Evolutionary conservation across 2,113 vertebrate species (phyloP).

Genomic region (Tragelaphus imberbis): DNA sequence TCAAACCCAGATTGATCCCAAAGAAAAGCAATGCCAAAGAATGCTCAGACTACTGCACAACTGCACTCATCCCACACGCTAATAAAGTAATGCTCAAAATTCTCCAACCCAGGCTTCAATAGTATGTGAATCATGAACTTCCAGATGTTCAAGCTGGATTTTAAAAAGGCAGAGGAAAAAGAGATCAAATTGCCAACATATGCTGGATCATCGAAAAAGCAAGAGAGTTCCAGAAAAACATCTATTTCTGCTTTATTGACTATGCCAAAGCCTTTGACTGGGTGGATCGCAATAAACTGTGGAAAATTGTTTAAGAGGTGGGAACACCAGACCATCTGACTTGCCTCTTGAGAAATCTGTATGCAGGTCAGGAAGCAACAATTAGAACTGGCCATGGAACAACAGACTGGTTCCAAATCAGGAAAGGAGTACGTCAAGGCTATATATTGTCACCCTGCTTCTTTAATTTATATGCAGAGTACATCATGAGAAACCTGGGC

Average conservation of each 20-base stretch:
- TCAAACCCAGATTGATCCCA: background rate
- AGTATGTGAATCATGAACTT: background rate
- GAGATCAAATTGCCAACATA: background rate
- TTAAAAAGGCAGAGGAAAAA: background rate
- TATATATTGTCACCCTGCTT: background rate
- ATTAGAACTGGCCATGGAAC: background rate
- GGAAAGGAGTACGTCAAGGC: background rate
- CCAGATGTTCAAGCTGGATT: background rate
- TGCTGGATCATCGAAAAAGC: background rate
- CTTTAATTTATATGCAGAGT: background rate
- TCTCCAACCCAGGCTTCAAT: background rate
- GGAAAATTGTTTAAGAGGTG: background rate
- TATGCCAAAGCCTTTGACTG: background rate
- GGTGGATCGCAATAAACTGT: background rate
- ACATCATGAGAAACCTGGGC: background rate
- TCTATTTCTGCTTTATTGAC: background rate
- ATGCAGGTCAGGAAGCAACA: background rate
- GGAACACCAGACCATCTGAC: background rate
- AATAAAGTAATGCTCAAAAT: background rate
- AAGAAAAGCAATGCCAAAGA: background rate
- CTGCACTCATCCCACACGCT: rapidly evolving
- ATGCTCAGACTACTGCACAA: background rate
- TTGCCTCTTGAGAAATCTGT: background rate
- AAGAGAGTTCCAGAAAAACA: background rate
- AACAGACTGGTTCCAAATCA: background rate